Percentiles rank a stretch among this genome's conserved stretches.
Conservation (phyloP, 2,888 invertebrate species). For the Acrocyrtus sp. region DNA sequence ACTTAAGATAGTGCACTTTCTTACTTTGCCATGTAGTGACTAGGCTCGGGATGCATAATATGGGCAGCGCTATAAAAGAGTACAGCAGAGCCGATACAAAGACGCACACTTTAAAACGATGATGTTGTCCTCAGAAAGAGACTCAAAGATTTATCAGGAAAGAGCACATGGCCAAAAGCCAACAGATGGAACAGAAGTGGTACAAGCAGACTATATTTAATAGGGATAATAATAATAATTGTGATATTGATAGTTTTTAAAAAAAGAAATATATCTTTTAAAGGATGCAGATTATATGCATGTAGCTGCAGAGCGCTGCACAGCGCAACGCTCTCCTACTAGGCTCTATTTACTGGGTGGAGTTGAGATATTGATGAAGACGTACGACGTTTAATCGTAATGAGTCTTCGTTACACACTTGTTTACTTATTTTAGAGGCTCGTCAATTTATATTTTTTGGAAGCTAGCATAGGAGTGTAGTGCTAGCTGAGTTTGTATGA, state of each 20-base stretch:
- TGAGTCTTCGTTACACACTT: neutral
- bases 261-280: neutral
- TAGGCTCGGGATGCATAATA: slow-evolving; percentile 41
- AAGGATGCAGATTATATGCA: neutral
- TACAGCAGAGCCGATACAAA: slow-evolving; percentile 17
- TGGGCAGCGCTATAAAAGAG: neutral
- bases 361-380: slow-evolving; percentile 17
- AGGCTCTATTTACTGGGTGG: slow-evolving; percentile 6
- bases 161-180: slow-evolving; percentile 47
- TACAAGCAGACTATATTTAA: neutral
- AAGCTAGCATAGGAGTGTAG: neutral
- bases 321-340: too few relatives aligned
- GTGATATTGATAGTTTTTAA: neutral
- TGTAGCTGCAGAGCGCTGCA: neutral
- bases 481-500: too few relatives aligned
- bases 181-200: slow-evolving; percentile 24
- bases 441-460: neutral
- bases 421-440: neutral
- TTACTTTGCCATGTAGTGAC: too few relatives aligned
- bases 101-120: too few relatives aligned
- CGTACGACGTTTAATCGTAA: neutral
- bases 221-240: neutral
- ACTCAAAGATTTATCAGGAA: slow-evolving; percentile 40
- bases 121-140: too few relatives aligned
- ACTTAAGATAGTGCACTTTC: neutral